These are phyloP conservation scores for Hydractinia echinata DNA, from an alignment of 30 jellyfish, hydroid and myxozoan species.

Conservation along the genomic window DNA sequence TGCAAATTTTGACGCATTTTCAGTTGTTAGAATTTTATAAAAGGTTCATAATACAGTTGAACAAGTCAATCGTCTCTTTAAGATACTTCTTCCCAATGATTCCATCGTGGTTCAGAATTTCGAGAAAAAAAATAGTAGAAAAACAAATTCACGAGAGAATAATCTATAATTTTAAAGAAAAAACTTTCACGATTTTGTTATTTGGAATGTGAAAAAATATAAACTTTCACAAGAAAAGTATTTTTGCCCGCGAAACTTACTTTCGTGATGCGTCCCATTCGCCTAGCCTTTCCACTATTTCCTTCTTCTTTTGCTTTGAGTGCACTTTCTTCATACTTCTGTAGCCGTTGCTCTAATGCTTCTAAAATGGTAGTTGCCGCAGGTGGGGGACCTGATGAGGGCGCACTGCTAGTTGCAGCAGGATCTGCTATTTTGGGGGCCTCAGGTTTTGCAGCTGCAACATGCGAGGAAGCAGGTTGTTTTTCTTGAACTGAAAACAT, in stretches of 20 bases:
- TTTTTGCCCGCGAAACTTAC: constrained; percentile 21
- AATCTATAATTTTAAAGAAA: too few species aligned
- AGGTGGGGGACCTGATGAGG: constrained; percentile 53
- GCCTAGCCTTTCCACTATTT: constrained; percentile 79
- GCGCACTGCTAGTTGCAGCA: constrained; percentile 24
- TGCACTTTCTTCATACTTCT: constrained; percentile 63
- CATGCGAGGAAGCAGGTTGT: not conserved
- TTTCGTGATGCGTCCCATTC: constrained; percentile 94
- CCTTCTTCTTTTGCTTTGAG: constrained; percentile 85
- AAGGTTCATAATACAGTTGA: too few species aligned
- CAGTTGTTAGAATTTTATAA: too few species aligned
- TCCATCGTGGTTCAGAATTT: too few species aligned
- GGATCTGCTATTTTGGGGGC: not conserved
- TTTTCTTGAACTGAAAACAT: not conserved
- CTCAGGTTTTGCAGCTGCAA: constrained; percentile 6
- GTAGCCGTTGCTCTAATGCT: constrained; percentile 81
- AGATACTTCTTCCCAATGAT: too few species aligned
- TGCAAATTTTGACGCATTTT: too few species aligned
- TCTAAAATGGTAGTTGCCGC: constrained; percentile 67
- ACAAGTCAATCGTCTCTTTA: too few species aligned
- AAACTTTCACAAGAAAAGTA: not conserved
- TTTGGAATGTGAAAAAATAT: not conserved
- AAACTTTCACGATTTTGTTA: too few species aligned
- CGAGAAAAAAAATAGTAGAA: too few species aligned
- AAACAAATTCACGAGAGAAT: too few species aligned